These are phyloP conservation scores for Andrena bicolor DNA, from an alignment of 2,888 invertebrate genomes.

Conservation along the genomic window DNA sequence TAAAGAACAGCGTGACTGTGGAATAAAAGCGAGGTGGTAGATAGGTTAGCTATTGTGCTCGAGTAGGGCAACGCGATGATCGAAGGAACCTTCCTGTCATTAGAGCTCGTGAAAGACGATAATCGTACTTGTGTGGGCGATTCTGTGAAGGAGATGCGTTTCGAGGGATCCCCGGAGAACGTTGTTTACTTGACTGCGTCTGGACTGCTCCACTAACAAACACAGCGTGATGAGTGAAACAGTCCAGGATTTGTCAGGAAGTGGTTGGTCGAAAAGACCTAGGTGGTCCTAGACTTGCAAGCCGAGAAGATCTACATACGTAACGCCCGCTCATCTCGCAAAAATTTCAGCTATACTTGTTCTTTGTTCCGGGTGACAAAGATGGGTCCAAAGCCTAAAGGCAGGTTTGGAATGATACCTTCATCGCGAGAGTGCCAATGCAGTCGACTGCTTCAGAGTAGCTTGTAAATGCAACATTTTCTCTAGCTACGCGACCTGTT, in stretches of 20 bases:
- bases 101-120: not conserved
- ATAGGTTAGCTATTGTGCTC: not conserved
- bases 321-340: too few species aligned
- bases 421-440: not conserved
- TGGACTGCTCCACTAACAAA: too few species aligned
- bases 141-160: too few species aligned
- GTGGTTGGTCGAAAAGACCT: too few species aligned
- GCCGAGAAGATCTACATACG: too few species aligned
- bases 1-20: not conserved
- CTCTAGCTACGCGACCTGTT: not conserved
- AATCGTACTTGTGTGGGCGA: not conserved
- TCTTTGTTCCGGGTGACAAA: not conserved
- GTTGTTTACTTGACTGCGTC: too few species aligned
- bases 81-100: not conserved
- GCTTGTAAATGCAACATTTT: constrained; percentile 11
- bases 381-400: not conserved
- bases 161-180: too few species aligned
- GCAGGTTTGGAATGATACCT: not conserved
- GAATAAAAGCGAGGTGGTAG: constrained; percentile 38
- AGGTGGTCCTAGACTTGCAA: too few species aligned
- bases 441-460: not conserved
- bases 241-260: too few species aligned
- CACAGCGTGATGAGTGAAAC: too few species aligned
- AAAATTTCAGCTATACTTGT: too few species aligned
- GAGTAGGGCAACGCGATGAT: not conserved